Evolutionary conservation across 1,140 invertebrate species (phyloP).

Genomic region (Caerostris darwini): DNA sequence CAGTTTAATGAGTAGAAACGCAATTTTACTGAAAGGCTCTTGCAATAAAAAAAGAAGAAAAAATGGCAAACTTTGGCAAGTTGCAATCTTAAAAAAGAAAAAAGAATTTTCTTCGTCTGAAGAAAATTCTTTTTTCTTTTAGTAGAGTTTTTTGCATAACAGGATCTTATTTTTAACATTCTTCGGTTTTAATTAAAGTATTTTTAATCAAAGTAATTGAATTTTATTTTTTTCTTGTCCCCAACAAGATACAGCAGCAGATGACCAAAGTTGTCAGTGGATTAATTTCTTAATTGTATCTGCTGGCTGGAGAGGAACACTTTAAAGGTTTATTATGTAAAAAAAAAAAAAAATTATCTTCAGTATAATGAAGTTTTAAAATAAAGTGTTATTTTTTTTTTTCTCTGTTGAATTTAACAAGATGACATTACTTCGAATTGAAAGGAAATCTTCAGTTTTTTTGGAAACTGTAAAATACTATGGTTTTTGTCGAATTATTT

Average conservation of each 20-base stretch:
- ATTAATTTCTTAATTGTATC: constrained; percentile 27
- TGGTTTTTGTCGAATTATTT: too few relatives aligned
- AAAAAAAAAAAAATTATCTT: too few relatives aligned
- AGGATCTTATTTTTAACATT: background rate
- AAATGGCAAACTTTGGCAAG: background rate
- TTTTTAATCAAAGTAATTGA: constrained; percentile 21
- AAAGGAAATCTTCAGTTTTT: too few relatives aligned
- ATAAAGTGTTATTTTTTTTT: background rate
- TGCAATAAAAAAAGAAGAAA: background rate
- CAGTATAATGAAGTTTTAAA: background rate
- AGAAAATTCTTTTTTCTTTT: too few relatives aligned
- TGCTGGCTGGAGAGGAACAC: background rate
- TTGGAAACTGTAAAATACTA: too few relatives aligned
- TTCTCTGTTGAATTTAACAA: too few relatives aligned
- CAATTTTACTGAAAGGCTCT: background rate
- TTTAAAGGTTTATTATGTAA: too few relatives aligned
- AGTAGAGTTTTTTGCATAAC: background rate
- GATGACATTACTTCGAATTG: too few relatives aligned
- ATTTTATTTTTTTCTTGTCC: background rate
- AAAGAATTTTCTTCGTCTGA: background rate
- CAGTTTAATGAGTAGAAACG: background rate
- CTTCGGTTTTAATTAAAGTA: constrained; percentile 10
- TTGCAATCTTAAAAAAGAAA: background rate
- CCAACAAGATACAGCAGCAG: background rate
- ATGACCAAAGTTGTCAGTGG: background rate